A percentile compares a stretch with the other conserved stretches of the same genome.
Evolutionary conservation across 2,888 invertebrate species (phyloP).

Genomic region (Drosophila limbata): DNA sequence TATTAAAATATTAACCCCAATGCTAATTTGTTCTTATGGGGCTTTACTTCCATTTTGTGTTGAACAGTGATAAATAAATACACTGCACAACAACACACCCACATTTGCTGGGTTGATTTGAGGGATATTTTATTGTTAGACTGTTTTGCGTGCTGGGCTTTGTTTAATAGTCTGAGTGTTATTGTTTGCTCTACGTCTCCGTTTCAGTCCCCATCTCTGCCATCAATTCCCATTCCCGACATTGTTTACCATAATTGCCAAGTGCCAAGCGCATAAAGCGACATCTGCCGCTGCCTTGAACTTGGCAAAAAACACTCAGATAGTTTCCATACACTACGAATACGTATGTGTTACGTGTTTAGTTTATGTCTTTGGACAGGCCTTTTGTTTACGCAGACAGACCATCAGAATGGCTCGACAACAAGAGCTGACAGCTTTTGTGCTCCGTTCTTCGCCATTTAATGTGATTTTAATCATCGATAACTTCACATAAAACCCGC

Average conservation of each 20-base stretch:
- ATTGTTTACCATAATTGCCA: slow-evolving; percentile 64
- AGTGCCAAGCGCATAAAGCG: slow-evolving; percentile 41
- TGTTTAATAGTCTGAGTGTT: slow-evolving; percentile 49
- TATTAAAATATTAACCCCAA: not conserved
- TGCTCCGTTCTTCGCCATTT: slow-evolving; percentile 32
- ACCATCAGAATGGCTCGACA: slow-evolving; percentile 22
- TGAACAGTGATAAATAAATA: slow-evolving; percentile 44
- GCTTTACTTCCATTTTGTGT: slow-evolving; percentile 20
- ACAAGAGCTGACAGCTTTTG: slow-evolving; percentile 28
- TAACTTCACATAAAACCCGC: slow-evolving; percentile 56
- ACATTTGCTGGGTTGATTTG: slow-evolving; percentile 41
- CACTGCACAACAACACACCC: slow-evolving; percentile 62
- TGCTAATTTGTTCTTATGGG: not conserved
- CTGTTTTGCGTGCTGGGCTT: slow-evolving; percentile 45
- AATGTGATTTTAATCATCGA: slow-evolving; percentile 62
- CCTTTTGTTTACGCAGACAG: slow-evolving; percentile 60
- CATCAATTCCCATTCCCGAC: slow-evolving; percentile 18
- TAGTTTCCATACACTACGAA: slow-evolving; percentile 41
- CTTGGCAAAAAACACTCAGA: slow-evolving; percentile 61
- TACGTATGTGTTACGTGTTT: slow-evolving; percentile 22
- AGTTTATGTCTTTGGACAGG: slow-evolving; percentile 55
- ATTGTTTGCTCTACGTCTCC: slow-evolving; percentile 45
- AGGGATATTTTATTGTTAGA: slow-evolving; percentile 52
- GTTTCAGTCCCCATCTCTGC: not conserved
- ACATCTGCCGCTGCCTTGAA: slow-evolving; percentile 66